phyloP scores from a whole-genome alignment of 2,797 vertebrate genomes.

The Allochrocebus solatus region DNA sequence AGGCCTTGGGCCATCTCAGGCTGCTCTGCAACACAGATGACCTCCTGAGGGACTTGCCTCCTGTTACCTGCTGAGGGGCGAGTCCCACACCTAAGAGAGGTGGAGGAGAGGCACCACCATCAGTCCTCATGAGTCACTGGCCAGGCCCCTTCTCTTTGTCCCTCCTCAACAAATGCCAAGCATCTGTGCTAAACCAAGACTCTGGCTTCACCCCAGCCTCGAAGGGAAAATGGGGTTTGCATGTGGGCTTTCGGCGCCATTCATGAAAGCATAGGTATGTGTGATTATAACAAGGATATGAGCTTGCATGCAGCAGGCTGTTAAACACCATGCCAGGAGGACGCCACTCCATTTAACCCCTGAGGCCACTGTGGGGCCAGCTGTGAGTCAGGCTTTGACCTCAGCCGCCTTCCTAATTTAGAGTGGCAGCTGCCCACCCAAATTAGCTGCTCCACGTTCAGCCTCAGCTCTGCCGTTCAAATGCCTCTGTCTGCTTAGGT shows the following conservation, averaged over 20 bases:
- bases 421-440: conserved; percentile 68
- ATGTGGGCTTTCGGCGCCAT: not conserved
- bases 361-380: not conserved
- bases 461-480: accelerated
- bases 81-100: not conserved
- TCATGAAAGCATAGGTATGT: not conserved
- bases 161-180: not conserved
- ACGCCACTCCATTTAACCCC: not conserved
- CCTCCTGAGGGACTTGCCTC: not conserved
- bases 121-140: accelerated
- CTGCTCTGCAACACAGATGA: not conserved
- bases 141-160: not conserved
- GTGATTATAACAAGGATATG: not conserved
- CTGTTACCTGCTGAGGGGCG: not conserved
- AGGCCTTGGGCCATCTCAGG: not conserved
- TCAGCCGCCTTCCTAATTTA: conserved; percentile 55
- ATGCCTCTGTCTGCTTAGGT: not conserved
- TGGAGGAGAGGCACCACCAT: not conserved
- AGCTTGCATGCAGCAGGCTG: not conserved
- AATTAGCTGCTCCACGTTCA: conserved; percentile 25
- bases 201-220: not conserved
- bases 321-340: not conserved
- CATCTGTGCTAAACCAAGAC: not conserved
- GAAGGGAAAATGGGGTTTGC: not conserved
- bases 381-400: conserved; percentile 53